Base-by-base conservation (phyloP, 2,113 vertebrate genomes). In the Caretta caretta region DNA sequence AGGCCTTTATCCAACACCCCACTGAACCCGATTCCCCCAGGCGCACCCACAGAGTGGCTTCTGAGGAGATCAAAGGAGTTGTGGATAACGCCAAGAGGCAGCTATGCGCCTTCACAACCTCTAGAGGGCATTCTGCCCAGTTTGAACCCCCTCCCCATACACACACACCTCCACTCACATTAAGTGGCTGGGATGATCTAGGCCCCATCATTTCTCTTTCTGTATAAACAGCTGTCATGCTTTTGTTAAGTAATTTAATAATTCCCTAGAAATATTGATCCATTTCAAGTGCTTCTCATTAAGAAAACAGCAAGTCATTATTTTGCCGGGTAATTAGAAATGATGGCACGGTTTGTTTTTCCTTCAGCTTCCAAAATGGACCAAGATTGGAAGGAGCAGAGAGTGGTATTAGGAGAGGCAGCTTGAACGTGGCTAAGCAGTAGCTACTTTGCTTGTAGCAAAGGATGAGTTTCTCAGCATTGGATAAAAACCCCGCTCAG, bases 31-130 rank as follows among this genome's bases (percentile, higher is more conserved):
- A 13, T 79, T 72, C 54, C 31, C 8, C 1, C 3, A 2, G 16
- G 8, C 35, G 54, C 9, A 53, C 48, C 75, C 57, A 1, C 3
- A 83, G 13, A 5, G 3, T 2, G 4, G 8, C 65, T 22, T 72
- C n/a, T 72, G 65, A 38, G 20, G 65, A 38, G 8, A 19, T 19
- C n/a, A 38, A 8, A n/a, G 14, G 65, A 72, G 19, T 38, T 72
- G 16, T 80, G 4, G 14, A 27, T n/a, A 31, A 22, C 9, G 53
- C 53, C 69, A 42, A 10, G 29, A 25, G 27, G 72, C 13, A 85
- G 24, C 5, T 75, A 24, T 9, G 56, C 7, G 9, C 2, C 5
- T 11, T 69, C 0, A 0, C 17, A 56, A 4, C 16, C 10, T 19
- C 29, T 2, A 59, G 5, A 51, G 35, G 1, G 1, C n/a, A 4